These are phyloP conservation scores for Ellobium chinense DNA, from an alignment of 2,888 invertebrate species.

Conservation along the genomic window DNA sequence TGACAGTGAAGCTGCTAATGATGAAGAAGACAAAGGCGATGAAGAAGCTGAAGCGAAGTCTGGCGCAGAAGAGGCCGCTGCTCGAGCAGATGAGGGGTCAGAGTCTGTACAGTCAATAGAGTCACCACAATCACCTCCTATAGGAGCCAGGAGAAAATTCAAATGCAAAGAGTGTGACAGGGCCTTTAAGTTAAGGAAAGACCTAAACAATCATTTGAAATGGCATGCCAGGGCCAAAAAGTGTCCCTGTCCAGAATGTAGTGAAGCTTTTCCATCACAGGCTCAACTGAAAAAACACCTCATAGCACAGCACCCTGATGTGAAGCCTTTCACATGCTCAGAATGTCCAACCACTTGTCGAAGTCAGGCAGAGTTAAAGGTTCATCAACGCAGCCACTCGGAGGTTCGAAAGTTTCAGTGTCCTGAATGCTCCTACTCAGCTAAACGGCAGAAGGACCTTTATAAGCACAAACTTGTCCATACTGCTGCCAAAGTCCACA, in stretches of 20 bases:
- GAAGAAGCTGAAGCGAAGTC: not conserved
- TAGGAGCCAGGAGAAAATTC: slow-evolving; percentile 1
- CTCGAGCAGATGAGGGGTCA: not conserved
- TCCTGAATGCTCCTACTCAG: slow-evolving; percentile 22
- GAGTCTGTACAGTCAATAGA: not conserved
- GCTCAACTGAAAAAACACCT: slow-evolving; percentile 15
- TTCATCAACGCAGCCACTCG: not conserved
- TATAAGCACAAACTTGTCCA: slow-evolving; percentile 29
- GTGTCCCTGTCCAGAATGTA: slow-evolving; percentile 18
- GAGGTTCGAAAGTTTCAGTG: not conserved
- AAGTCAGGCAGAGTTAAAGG: not conserved
- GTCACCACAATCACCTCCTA: not conserved
- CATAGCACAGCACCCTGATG: not conserved
- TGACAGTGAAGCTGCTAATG: not conserved
- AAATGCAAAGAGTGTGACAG: slow-evolving; percentile 19
- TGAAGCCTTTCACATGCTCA: not conserved
- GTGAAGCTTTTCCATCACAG: not conserved
- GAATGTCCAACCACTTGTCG: not conserved
- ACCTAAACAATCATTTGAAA: slow-evolving; percentile 26
- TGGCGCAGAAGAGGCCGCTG: not conserved
- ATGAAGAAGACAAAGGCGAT: not conserved
- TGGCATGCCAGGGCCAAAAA: slow-evolving; percentile 7
- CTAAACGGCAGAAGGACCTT: slow-evolving; percentile 22
- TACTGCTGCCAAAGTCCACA: slow-evolving; percentile 8
- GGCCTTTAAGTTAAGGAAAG: slow-evolving; percentile 6